A percentile compares a stretch with the other conserved stretches of the same genome.
phyloP scores from a whole-genome alignment of 2,113 vertebrate species.

The Nerophis ophidion region DNA sequence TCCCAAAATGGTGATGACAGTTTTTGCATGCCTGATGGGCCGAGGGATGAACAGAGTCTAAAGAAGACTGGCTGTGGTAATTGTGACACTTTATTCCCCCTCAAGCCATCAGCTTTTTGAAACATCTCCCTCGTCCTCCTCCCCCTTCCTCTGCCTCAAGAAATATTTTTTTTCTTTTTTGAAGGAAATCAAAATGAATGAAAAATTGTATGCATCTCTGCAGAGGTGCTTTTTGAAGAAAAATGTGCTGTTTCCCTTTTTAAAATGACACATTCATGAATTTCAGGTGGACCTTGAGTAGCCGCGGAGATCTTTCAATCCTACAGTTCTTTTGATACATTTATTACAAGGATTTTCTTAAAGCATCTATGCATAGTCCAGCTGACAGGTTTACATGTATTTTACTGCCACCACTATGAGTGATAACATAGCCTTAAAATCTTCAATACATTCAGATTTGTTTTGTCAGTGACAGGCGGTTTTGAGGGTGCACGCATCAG shows the following conservation, averaged over 20 bases:
- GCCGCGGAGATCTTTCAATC: conserved; percentile 38
- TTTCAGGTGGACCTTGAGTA: conserved; percentile 18
- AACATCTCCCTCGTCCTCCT: conserved; percentile 45
- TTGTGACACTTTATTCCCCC: conserved; percentile 43
- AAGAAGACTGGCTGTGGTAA: conserved; percentile 27
- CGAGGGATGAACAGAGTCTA: conserved; percentile 89
- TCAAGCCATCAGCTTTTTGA: conserved; percentile 68
- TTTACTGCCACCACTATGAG: conserved; percentile 43
- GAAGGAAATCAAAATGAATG: conserved; percentile 28
- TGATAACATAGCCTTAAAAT: conserved; percentile 38
- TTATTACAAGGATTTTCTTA: conserved; percentile 34
- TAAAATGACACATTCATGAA: conserved; percentile 24
- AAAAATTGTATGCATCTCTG: conserved; percentile 20
- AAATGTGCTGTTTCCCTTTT: conserved; percentile 34
- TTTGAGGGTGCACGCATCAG: conserved; percentile 10
- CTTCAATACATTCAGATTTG: too few species aligned
- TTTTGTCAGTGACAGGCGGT: too few species aligned
- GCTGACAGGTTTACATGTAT: conserved; percentile 61
- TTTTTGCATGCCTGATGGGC: conserved; percentile 97
- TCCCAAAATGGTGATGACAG: conserved; percentile 98
- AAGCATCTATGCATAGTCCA: conserved; percentile 42
- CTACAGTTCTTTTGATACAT: conserved; percentile 27
- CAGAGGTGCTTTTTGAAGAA: conserved; percentile 40
- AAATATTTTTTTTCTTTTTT: conserved; percentile 42
- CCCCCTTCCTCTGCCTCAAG: conserved; percentile 53